Evolutionary conservation across 2,888 invertebrate genomes (phyloP).

Genomic region (Cloeon dipterum): DNA sequence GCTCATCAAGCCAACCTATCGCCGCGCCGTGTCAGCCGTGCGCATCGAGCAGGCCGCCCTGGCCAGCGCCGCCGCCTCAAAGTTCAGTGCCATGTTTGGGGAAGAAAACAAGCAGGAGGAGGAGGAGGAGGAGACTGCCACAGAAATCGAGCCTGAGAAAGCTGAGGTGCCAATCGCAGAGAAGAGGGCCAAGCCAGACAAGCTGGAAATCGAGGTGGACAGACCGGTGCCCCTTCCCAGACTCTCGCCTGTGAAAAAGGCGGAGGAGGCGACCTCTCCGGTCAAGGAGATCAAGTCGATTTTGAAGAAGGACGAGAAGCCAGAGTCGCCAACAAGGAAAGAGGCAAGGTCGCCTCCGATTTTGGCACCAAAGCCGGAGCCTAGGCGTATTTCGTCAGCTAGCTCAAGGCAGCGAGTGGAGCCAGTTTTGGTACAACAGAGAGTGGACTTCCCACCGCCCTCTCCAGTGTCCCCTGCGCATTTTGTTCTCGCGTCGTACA

Average conservation of each 20-base stretch:
- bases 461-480: too few species aligned
- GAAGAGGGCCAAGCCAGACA: neutral
- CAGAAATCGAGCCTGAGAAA: neutral
- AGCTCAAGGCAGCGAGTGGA: constrained; percentile 28
- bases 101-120: constrained; percentile 11
- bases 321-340: too few species aligned
- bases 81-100: constrained; percentile 3
- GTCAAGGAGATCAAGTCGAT: neutral
- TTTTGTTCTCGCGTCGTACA: too few species aligned
- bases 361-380: neutral
- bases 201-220: neutral
- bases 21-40: constrained; percentile 11
- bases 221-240: too few species aligned
- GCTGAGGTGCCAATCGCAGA: neutral
- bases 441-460: too few species aligned
- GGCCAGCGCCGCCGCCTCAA: neutral
- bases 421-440: constrained; percentile 14
- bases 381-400: constrained; percentile 19
- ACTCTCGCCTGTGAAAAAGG: neutral
- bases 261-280: neutral
- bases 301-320: neutral
- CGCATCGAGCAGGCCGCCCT: neutral
- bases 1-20: constrained; percentile 27
- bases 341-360: too few species aligned
- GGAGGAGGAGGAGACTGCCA: constrained; percentile 12